Base-by-base conservation (phyloP, 2,888 invertebrate species). In the Xylota sylvarum region DNA sequence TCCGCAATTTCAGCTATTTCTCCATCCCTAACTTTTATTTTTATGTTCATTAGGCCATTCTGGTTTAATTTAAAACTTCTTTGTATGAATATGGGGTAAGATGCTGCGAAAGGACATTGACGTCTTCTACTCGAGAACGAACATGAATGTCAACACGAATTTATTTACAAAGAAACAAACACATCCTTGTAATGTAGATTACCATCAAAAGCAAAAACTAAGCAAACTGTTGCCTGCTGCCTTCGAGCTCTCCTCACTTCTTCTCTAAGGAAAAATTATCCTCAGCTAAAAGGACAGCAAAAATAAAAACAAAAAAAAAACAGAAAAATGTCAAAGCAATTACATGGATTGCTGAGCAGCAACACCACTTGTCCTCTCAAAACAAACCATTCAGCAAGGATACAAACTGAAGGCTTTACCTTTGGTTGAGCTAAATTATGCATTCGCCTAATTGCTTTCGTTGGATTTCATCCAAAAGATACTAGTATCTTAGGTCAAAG, bases 291-390 rank as follows among this genome's bases (percentile, higher is more conserved):
- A n/a, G 43, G 43, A 27, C 12, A 52, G n/a, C 12, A n/a, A 12
- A n/a, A 12, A 23, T 2, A 23, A 23, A 23, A 23, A 23, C 23
- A 3, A 23, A 23, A 23, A 23, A 3, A 3, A 23, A 40, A 40
- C n/a, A 7, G 35, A 65, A 69, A 55, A 69, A 69, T 69, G 69
- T 69, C 69, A 69, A 69, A 69, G 69, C 55, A 55, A 69, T 69
- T 69, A 69, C 55, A 69, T 17, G 55, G 52, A 32, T 40, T 17
- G n/a, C 40, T 69, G 43, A 40, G 27, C 69, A 58, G 58, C n/a
- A 30, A 5, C 48, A 19, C 30, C 23, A 37, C 67, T 19, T n/a
- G 9, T n/a, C 43, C 30, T 48, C 32, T 12, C 46, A 17, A 19
- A 65, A 65, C 64, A 65, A 67, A 50, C 67, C 48, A 65, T 48